These are phyloP conservation scores for Tanytarsus gracilentus DNA, from an alignment of 2,888 invertebrate genomes.

Conservation along the genomic window DNA sequence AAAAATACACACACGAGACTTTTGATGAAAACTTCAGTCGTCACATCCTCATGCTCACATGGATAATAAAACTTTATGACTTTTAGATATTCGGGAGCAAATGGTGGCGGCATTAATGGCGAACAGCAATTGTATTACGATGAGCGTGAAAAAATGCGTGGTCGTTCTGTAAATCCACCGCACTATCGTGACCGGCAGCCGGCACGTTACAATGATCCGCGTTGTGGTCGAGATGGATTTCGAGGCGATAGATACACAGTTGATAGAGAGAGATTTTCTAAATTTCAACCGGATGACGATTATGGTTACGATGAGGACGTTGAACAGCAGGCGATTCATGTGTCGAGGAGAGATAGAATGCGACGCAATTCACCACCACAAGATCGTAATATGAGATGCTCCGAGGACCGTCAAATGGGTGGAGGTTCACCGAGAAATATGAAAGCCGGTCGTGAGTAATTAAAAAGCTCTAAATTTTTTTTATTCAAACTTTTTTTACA, in stretches of 20 bases:
- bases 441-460: not conserved
- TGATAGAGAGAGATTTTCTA: conserved; percentile 28
- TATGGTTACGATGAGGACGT: conserved; percentile 11
- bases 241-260: conserved; percentile 31
- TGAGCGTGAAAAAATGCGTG: conserved; percentile 14
- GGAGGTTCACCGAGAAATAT: not conserved
- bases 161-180: not conserved
- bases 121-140: conserved; percentile 21
- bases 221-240: conserved; percentile 29
- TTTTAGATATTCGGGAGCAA: conserved; percentile 4
- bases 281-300: not conserved
- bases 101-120: conserved; percentile 4
- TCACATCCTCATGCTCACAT: too few species aligned
- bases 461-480: not conserved
- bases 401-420: conserved; percentile 8
- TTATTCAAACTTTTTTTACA: not conserved
- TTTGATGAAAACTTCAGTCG: too few species aligned
- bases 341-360: conserved; percentile 35
- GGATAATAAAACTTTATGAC: not conserved
- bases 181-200: not conserved
- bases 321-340: not conserved
- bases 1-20: too few species aligned
- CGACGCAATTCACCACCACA: not conserved
- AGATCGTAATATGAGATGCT: conserved; percentile 1
- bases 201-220: conserved; percentile 30